phyloP scores from a whole-genome alignment of 1,140 invertebrate genomes.

The Archivesica marissinica region DNA sequence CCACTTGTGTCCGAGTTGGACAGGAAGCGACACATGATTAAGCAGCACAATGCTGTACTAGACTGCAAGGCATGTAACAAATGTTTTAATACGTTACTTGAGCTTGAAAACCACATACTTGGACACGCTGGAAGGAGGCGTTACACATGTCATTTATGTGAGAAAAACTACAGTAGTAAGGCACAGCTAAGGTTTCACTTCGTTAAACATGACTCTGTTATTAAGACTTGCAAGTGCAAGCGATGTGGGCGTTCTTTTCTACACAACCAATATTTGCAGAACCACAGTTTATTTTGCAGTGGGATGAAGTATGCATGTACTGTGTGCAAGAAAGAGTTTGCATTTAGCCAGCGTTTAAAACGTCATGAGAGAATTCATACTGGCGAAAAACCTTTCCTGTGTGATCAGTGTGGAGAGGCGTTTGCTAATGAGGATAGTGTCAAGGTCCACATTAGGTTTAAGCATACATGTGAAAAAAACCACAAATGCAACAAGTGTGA shows the following conservation, averaged over 20 bases:
- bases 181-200: background rate
- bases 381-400: background rate
- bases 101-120: background rate
- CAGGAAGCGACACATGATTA: constrained; percentile 2
- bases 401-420: constrained; percentile 4
- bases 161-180: background rate
- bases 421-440: background rate
- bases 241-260: background rate
- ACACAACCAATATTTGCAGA: background rate
- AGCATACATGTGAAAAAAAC: background rate
- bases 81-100: background rate
- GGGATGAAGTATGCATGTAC: too few species aligned
- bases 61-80: background rate
- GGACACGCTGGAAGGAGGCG: background rate
- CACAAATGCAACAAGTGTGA: background rate
- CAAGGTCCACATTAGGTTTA: background rate
- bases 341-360: background rate
- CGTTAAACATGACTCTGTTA: background rate
- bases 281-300: too few species aligned
- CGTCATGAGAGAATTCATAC: background rate
- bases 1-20: constrained; percentile 3
- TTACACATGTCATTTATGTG: background rate
- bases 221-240: background rate
- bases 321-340: background rate
- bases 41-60: background rate